Evolutionary conservation across 2,113 vertebrate genomes (phyloP).

Genomic region (Prinia subflava): DNA sequence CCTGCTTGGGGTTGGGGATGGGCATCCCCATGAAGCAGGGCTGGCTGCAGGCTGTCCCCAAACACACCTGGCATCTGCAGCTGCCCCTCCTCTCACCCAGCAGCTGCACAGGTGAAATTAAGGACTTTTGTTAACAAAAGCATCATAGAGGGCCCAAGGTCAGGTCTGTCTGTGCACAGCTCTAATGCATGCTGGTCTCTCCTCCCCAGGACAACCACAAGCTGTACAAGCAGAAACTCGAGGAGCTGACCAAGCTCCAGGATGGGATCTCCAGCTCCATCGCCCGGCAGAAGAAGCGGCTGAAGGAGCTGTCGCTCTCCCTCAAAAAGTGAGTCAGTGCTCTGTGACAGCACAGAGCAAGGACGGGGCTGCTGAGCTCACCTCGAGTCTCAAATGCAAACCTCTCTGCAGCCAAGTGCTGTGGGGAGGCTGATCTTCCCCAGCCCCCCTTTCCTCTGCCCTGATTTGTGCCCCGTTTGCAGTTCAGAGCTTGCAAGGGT

Average conservation of each 20-base stretch:
- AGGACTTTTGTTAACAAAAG: background rate
- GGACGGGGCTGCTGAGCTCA: accelerated
- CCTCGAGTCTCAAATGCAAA: accelerated
- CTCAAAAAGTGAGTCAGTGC: conserved; percentile 75
- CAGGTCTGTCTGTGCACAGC: background rate
- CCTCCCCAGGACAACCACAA: conserved; percentile 83
- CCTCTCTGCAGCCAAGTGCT: background rate
- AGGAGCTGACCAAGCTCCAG: conserved; percentile 90
- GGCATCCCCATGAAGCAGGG: background rate
- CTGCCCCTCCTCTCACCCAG: background rate
- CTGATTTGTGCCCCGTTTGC: background rate
- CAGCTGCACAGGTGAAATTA: background rate
- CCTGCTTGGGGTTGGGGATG: background rate
- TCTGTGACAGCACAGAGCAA: accelerated
- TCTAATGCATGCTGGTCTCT: accelerated
- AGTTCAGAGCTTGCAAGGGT: background rate
- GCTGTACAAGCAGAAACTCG: conserved; percentile 86
- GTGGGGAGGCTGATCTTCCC: background rate
- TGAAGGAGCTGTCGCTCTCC: conserved; percentile 77
- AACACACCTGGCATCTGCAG: background rate
- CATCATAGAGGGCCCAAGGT: background rate
- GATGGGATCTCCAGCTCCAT: conserved; percentile 80
- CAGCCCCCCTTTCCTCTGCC: background rate
- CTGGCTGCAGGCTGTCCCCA: background rate
- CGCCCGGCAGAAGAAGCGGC: conserved; percentile 75